Evolutionary conservation across 2,888 invertebrate species (phyloP).

Genomic region (Pristionchus arcanus): DNA sequence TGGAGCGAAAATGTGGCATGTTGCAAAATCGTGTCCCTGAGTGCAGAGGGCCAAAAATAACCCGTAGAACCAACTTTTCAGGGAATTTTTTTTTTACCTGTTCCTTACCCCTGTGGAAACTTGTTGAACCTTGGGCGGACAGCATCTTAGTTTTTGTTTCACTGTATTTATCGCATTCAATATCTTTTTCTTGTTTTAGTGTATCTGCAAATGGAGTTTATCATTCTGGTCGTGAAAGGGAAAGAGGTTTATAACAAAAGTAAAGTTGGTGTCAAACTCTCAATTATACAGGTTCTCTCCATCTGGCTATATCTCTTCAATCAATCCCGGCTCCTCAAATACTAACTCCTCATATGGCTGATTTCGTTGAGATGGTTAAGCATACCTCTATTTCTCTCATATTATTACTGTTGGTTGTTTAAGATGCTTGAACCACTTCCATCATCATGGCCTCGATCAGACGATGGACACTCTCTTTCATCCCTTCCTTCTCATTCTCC

Average conservation of each 20-base stretch:
- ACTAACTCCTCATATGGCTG: conserved; percentile 94
- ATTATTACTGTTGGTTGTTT: not conserved
- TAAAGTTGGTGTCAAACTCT: not conserved
- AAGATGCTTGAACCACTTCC: conserved; percentile 70
- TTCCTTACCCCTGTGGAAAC: too few relatives aligned
- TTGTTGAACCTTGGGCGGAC: too few relatives aligned
- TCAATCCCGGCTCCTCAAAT: conserved; percentile 98
- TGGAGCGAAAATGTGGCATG: too few relatives aligned
- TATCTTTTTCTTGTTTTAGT: conserved; percentile 2
- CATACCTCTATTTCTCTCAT: not conserved
- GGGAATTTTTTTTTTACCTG: too few relatives aligned
- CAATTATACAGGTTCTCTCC: conserved; percentile 85
- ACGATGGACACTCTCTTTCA: not conserved
- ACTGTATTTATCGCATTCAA: not conserved
- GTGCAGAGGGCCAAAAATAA: too few relatives aligned
- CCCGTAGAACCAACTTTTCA: too few relatives aligned
- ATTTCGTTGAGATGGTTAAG: conserved; percentile 91
- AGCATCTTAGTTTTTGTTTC: too few relatives aligned
- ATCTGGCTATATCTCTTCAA: conserved; percentile 96
- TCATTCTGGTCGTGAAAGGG: conserved; percentile 20
- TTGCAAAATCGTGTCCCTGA: too few relatives aligned
- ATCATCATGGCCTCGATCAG: conserved; percentile 20
- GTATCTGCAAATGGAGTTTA: conserved; percentile 26
- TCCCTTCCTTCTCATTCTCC: not conserved
- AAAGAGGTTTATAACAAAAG: conserved; percentile 83